Conservation (phyloP, 2,888 invertebrate genomes). For the Baccha elongata region DNA sequence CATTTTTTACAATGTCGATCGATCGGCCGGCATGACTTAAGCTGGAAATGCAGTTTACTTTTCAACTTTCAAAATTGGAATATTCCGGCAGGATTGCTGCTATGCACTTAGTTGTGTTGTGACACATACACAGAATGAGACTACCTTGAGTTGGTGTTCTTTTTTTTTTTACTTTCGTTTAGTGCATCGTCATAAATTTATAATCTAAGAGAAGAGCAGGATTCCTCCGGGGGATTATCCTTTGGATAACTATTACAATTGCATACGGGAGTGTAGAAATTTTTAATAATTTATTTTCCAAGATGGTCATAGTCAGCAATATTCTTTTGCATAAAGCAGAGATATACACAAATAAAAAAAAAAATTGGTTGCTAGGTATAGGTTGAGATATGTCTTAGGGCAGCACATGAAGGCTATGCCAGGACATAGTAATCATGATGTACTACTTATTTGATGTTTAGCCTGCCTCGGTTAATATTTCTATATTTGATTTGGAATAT, state of each 20-base stretch:
- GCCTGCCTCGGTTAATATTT: constrained; percentile 18
- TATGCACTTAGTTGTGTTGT: constrained; percentile 35
- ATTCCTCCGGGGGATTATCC: background rate
- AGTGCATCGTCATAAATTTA: constrained; percentile 49
- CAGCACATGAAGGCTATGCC: background rate
- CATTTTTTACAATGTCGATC: constrained; percentile 25
- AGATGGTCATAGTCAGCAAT: constrained; percentile 33
- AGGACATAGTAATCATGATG: constrained; percentile 32
- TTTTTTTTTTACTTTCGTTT: background rate
- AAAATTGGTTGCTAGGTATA: background rate
- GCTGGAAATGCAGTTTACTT: constrained; percentile 30
- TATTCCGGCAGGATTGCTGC: constrained; percentile 46
- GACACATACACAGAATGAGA: constrained; percentile 11
- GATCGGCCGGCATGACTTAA: constrained; percentile 20
- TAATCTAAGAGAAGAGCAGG: constrained; percentile 30
- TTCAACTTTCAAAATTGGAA: constrained; percentile 56
- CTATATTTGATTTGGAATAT: constrained; percentile 53
- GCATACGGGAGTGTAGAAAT: constrained; percentile 40
- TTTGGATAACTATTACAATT: constrained; percentile 4
- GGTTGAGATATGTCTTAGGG: constrained; percentile 21
- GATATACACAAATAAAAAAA: background rate
- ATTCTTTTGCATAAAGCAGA: background rate
- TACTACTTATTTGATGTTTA: constrained; percentile 33
- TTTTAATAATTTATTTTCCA: constrained; percentile 63
- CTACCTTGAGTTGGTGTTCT: constrained; percentile 7